Evolutionary conservation across 2,888 invertebrate genomes (phyloP).

Genomic region (Cheilosia pagana): DNA sequence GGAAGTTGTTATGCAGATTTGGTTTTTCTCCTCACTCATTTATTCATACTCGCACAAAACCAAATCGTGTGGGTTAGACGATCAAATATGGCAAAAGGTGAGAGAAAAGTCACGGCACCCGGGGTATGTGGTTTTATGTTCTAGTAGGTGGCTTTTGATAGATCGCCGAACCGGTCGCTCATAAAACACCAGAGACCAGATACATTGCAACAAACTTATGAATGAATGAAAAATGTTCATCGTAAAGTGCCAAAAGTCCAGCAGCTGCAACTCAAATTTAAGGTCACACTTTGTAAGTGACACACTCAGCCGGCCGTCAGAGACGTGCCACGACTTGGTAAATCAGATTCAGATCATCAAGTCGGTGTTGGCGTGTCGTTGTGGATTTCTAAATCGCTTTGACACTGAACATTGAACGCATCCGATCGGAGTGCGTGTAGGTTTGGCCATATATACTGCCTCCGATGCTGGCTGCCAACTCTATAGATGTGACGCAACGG

Average conservation of each 20-base stretch:
- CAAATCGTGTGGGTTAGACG: slow-evolving; percentile 51
- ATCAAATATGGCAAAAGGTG: slow-evolving; percentile 64
- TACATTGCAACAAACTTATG: slow-evolving; percentile 18
- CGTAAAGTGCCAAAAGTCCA: slow-evolving; percentile 38
- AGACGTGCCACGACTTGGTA: slow-evolving; percentile 56
- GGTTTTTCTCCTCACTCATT: not conserved
- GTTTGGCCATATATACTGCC: slow-evolving; percentile 36
- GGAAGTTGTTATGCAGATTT: slow-evolving; percentile 64
- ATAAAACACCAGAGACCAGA: not conserved
- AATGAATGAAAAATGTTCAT: slow-evolving; percentile 27
- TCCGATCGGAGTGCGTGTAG: slow-evolving; percentile 55
- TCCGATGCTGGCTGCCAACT: slow-evolving; percentile 44
- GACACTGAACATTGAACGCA: slow-evolving; percentile 69
- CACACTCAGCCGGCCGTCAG: slow-evolving; percentile 4
- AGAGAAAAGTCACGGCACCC: slow-evolving; percentile 62
- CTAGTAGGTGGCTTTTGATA: slow-evolving; percentile 44
- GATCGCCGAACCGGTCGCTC: slow-evolving; percentile 23
- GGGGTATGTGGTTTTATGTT: slow-evolving; percentile 22
- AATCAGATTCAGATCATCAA: slow-evolving; percentile 49
- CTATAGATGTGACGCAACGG: slow-evolving; percentile 32
- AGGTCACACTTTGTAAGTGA: slow-evolving; percentile 42
- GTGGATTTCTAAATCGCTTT: slow-evolving; percentile 57
- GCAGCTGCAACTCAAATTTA: slow-evolving; percentile 27
- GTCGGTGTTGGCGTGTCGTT: slow-evolving; percentile 56
- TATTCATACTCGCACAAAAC: not conserved